Percentiles rank a stretch among this genome's conserved stretches.
phyloP scores from a whole-genome alignment of 2,888 invertebrate species.

The Beris morrisii region DNA sequence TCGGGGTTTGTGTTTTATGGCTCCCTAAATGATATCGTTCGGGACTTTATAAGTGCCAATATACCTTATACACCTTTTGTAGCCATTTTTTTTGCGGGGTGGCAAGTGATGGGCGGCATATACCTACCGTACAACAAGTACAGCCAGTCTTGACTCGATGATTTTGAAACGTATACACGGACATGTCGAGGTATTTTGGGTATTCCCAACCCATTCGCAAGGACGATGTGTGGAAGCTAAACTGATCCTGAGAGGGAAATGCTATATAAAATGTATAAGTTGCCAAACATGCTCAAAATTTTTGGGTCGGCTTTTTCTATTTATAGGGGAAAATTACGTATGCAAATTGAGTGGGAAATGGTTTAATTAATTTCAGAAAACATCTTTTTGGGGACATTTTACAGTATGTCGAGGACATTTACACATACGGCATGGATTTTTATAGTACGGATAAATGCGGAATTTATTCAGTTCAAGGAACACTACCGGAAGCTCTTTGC shows the following conservation, averaged over 20 bases:
- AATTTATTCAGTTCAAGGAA: too few relatives aligned
- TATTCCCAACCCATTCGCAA: slow-evolving; percentile 16
- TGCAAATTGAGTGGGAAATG: slow-evolving; percentile 30
- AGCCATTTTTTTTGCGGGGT: slow-evolving; percentile 5
- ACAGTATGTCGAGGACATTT: too few relatives aligned
- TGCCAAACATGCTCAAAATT: slow-evolving; percentile 27
- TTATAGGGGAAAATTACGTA: slow-evolving; percentile 10
- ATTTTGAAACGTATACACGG: background rate
- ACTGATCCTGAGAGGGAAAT: slow-evolving; percentile 1
- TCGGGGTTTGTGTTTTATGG: slow-evolving; percentile 28
- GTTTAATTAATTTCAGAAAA: slow-evolving; percentile 27
- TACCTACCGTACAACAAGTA: too few relatives aligned
- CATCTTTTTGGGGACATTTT: too few relatives aligned
- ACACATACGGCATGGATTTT: too few relatives aligned
- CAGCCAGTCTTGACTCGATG: background rate
- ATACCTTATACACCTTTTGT: slow-evolving; percentile 27
- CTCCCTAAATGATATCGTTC: slow-evolving; percentile 30
- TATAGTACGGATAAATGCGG: too few relatives aligned
- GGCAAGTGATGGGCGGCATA: too few relatives aligned
- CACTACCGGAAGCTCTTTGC: too few relatives aligned
- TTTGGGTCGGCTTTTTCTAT: slow-evolving; percentile 3
- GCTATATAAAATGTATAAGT: slow-evolving; percentile 24
- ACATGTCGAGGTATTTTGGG: background rate
- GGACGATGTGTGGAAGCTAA: background rate
- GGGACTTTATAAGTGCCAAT: slow-evolving; percentile 29